Conservation (phyloP, 2,113 vertebrate species). For the Orientallactaga bullata region DNA sequence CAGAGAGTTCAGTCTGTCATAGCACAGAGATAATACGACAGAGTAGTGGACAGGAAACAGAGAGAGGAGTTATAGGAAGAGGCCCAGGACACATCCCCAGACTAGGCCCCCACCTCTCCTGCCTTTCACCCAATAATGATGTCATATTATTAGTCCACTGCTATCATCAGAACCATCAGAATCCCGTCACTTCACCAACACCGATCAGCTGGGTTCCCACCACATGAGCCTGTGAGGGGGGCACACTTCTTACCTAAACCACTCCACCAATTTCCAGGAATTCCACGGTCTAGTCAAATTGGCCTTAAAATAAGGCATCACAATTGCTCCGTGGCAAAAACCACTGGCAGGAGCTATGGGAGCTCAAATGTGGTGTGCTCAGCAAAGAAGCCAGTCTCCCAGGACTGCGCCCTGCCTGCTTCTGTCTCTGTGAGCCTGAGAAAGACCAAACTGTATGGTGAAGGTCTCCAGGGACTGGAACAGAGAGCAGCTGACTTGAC, state of each 20-base stretch:
- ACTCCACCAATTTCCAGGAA: background rate
- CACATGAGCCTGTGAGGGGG: background rate
- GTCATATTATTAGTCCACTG: background rate
- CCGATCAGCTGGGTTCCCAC: background rate
- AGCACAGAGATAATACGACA: background rate
- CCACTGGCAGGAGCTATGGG: accelerated
- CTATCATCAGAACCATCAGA: background rate
- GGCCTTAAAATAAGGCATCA: background rate
- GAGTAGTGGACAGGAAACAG: background rate
- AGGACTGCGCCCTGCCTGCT: background rate
- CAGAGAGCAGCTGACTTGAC: background rate
- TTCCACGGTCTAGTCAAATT: background rate
- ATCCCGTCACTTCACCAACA: background rate
- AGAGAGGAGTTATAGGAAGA: background rate
- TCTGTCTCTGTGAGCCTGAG: background rate
- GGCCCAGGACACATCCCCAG: background rate
- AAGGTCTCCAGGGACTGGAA: background rate
- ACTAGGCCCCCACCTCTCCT: background rate
- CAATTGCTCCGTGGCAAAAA: background rate
- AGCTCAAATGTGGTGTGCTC: background rate
- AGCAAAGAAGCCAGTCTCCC: background rate
- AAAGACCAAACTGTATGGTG: background rate
- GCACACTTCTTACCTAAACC: background rate
- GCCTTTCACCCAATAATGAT: background rate
- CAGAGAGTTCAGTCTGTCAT: background rate